These are phyloP conservation scores for Peromyscus aztecus DNA, from an alignment of 2,797 vertebrate species.

Conservation along the genomic window DNA sequence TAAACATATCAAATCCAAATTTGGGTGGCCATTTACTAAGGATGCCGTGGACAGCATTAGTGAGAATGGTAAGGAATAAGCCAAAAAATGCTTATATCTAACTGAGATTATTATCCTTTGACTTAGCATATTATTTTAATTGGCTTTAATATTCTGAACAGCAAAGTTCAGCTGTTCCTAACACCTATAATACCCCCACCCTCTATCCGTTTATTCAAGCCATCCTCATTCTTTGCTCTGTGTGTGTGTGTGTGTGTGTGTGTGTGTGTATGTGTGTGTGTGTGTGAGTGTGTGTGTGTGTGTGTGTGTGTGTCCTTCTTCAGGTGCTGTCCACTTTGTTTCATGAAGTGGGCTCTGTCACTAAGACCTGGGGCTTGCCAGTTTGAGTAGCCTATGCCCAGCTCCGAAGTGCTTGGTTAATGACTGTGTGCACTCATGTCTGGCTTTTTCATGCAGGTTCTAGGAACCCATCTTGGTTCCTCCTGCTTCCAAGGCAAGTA, in stretches of 20 bases:
- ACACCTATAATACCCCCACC: not conserved
- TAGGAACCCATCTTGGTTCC: not conserved
- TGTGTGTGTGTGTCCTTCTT: not conserved
- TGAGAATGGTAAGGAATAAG: not conserved
- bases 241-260: not conserved
- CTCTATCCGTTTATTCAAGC: not conserved
- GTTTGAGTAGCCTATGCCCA: not conserved
- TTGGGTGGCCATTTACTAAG: not conserved
- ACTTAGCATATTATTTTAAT: not conserved
- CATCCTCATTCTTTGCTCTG: not conserved
- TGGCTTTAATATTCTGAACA: not conserved
- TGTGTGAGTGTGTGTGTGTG: not conserved
- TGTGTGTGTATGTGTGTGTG: too few relatives aligned
- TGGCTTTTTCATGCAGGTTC: not conserved
- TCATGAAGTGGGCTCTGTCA: not conserved
- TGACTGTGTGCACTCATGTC: rapidly evolving
- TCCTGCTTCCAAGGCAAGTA: not conserved
- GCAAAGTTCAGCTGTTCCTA: not conserved
- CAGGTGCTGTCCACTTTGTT: not conserved
- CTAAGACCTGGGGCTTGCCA: not conserved
- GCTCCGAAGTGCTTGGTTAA: not conserved
- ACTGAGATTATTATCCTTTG: not conserved
- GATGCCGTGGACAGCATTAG: not conserved
- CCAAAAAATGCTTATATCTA: not conserved
- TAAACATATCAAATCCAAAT: not conserved